Conservation (phyloP, 2,797 vertebrate genomes). For the Pseudomugil gertrudae region DNA sequence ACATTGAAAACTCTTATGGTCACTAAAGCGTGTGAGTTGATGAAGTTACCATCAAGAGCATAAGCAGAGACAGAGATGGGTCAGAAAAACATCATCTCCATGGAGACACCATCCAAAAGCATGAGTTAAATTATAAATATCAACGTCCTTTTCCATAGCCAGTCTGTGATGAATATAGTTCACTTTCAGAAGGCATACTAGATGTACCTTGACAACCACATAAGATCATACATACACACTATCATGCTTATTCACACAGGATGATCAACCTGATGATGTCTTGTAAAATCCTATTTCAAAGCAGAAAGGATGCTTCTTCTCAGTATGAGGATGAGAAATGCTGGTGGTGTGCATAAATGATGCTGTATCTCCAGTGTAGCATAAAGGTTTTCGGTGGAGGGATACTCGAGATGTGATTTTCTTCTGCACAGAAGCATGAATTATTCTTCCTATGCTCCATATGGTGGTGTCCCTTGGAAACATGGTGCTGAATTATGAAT, state of each 20-base stretch:
- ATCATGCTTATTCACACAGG: not conserved
- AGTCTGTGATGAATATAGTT: too few species aligned
- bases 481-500: constrained; percentile 69
- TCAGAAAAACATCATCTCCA: too few species aligned
- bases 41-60: too few species aligned
- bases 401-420: constrained; percentile 30
- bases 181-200: too few species aligned
- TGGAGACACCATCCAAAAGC: too few species aligned
- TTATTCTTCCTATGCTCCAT: constrained; percentile 48
- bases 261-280: not conserved
- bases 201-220: not conserved
- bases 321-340: constrained; percentile 6
- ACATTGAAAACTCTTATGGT: too few species aligned
- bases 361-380: not conserved
- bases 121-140: too few species aligned
- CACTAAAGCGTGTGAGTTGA: too few species aligned
- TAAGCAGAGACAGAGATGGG: too few species aligned
- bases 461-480: constrained; percentile 39
- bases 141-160: too few species aligned
- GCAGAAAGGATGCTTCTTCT: not conserved
- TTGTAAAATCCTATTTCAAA: not conserved
- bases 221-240: not conserved
- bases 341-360: constrained; percentile 2
- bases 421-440: constrained; percentile 39
- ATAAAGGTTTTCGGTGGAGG: constrained; percentile 5